Conservation (phyloP, 2,113 vertebrate genomes). For the Lethenteron reissneri region DNA sequence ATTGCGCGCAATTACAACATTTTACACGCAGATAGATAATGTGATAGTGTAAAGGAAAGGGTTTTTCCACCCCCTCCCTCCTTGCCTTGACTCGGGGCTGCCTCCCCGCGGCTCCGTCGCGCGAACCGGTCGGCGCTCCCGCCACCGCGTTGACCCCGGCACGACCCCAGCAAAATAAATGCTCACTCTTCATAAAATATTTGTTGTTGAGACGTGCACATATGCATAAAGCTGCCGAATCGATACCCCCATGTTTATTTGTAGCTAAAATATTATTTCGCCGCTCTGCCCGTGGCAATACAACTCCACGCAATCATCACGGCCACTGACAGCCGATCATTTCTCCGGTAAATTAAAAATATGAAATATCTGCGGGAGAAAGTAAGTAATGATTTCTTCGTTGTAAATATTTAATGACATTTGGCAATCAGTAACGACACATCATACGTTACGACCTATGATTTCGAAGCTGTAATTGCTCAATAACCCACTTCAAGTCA, state of each 20-base stretch:
- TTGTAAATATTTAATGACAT: conserved; percentile 7
- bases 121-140: too few species aligned
- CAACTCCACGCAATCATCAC: conserved; percentile 1
- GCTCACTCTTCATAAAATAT: conserved; percentile 3
- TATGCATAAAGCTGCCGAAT: conserved; percentile 2
- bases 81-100: too few species aligned
- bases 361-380: conserved; percentile 4
- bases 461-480: conserved; percentile 1
- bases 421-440: conserved; percentile 2
- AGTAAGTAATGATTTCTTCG: conserved; percentile 6
- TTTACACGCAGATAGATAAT: too few species aligned
- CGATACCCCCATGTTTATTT: conserved; percentile 5
- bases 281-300: conserved; percentile 1
- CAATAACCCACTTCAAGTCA: conserved; percentile 5
- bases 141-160: conserved; percentile 2
- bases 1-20: too few species aligned
- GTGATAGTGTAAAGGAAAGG: too few species aligned
- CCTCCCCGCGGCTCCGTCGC: too few species aligned
- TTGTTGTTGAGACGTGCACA: conserved; percentile 5
- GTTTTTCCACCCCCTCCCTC: too few species aligned
- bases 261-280: neutral
- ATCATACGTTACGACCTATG: conserved; percentile 6
- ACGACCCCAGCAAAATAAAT: neutral
- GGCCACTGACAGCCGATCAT: conserved; percentile 4
- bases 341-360: conserved; percentile 6